These are phyloP conservation scores for Bursaphelenchus mucronatus DNA, from an alignment of 1,140 invertebrate species.

Conservation along the genomic window DNA sequence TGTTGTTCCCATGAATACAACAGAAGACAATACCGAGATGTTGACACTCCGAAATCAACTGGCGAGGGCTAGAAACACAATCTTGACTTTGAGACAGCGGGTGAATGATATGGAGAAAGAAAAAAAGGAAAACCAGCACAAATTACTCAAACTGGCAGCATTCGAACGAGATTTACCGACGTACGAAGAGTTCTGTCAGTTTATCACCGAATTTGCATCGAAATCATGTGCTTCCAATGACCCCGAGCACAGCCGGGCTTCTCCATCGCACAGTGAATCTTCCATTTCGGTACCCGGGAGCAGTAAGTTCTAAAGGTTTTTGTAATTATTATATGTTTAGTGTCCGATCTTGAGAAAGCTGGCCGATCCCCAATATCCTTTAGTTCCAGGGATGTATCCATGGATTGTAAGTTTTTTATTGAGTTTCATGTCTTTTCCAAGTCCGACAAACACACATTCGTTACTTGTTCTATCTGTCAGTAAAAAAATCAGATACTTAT, in stretches of 20 bases:
- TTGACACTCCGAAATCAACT: conserved; percentile 7
- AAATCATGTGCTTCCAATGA: conserved; percentile 3
- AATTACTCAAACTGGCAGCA: conserved; percentile 1
- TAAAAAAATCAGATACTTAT: too few species aligned
- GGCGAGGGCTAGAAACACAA: neutral
- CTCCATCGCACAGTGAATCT: conserved; percentile 10
- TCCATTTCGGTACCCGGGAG: conserved; percentile 17
- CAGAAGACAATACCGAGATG: conserved; percentile 15
- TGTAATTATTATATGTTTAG: too few species aligned
- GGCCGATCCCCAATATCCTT: conserved; percentile 2
- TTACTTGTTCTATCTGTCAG: too few species aligned
- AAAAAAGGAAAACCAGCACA: neutral
- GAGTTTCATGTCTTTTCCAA: too few species aligned
- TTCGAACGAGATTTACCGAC: conserved; percentile 14
- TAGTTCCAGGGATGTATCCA: conserved; percentile 11
- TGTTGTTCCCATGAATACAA: too few species aligned
- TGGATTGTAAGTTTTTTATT: conserved; percentile 8
- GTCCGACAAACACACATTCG: too few species aligned
- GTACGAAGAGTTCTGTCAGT: conserved; percentile 10
- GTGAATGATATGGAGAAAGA: conserved; percentile 6
- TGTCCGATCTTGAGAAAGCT: neutral
- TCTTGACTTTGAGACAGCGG: conserved; percentile 10
- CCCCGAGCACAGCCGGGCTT: conserved; percentile 7
- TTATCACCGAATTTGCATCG: conserved; percentile 5
- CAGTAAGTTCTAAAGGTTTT: neutral